These are phyloP conservation scores for Heterodera schachtii DNA, from an alignment of 1,140 invertebrate species.

Conservation along the genomic window DNA sequence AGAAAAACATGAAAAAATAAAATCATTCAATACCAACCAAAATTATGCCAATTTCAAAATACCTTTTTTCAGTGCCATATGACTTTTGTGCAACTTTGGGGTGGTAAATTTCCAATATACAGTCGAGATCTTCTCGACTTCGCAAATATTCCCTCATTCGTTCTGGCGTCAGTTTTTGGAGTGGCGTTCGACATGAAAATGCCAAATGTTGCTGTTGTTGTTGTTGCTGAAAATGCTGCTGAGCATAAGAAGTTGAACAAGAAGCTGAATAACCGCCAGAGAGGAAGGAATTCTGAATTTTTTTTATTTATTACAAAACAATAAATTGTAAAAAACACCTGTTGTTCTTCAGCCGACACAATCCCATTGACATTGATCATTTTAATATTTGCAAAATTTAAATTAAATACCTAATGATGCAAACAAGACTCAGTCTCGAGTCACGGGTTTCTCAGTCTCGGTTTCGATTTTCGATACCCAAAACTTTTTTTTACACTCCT, in stretches of 20 bases:
- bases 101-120: constrained; percentile 84
- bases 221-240: not conserved
- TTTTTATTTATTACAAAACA: not conserved
- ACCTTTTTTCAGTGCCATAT: constrained; percentile 97
- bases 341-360: not conserved
- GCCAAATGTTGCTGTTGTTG: not conserved
- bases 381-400: not conserved
- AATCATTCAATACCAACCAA: not conserved
- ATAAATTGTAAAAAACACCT: not conserved
- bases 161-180: constrained; percentile 40
- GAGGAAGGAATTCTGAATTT: not conserved
- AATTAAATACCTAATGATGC: too few relatives aligned
- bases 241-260: not conserved
- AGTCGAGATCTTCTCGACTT: constrained; percentile 51
- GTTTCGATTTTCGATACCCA: too few relatives aligned
- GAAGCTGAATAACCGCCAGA: not conserved
- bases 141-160: constrained; percentile 59
- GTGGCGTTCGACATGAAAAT: not conserved
- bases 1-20: constrained; percentile 78
- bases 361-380: not conserved
- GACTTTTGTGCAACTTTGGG: constrained; percentile 98
- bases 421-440: too few relatives aligned
- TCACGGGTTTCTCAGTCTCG: too few relatives aligned
- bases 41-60: constrained; percentile 9
- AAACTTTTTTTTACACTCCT: too few relatives aligned